Conservation (phyloP, 2,888 invertebrate species). For the Eugnorisma glareosa region DNA sequence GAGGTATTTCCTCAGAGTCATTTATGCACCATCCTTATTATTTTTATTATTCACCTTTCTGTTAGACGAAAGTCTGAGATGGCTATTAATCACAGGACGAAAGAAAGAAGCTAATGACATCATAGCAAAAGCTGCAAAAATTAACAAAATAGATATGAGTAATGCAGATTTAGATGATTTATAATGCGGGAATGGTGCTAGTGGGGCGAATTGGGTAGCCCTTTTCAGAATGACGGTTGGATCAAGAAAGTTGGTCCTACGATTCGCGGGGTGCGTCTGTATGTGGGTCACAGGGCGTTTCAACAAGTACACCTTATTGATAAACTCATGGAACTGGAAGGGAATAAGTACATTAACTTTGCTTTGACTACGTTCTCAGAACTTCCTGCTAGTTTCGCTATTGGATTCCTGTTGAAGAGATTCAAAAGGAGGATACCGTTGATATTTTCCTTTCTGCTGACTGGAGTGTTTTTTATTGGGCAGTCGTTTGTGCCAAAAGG, state of each 20-base stretch:
- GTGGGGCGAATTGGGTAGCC: neutral
- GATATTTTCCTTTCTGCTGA: conserved; percentile 71
- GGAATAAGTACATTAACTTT: conserved; percentile 93
- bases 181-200: conserved; percentile 18
- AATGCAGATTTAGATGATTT: conserved; percentile 56
- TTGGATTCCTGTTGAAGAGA: conserved; percentile 87
- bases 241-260: conserved; percentile 63
- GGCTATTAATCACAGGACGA: conserved; percentile 92
- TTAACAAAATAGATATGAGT: conserved; percentile 68
- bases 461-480: conserved; percentile 30
- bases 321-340: conserved; percentile 92
- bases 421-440: conserved; percentile 88
- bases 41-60: conserved; percentile 91
- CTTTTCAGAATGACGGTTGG: conserved; percentile 63
- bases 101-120: conserved; percentile 91
- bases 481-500: conserved; percentile 30
- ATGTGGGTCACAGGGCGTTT: conserved; percentile 72
- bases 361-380: conserved; percentile 90
- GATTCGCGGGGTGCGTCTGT: conserved; percentile 68
- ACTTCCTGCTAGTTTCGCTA: conserved; percentile 89
- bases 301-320: conserved; percentile 91
- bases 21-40: conserved; percentile 91
- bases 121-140: conserved; percentile 89
- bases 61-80: conserved; percentile 92
- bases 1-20: conserved; percentile 91